These are phyloP conservation scores for Halichoeres trimaculatus DNA, from an alignment of 2,113 vertebrate genomes.

Conservation along the genomic window DNA sequence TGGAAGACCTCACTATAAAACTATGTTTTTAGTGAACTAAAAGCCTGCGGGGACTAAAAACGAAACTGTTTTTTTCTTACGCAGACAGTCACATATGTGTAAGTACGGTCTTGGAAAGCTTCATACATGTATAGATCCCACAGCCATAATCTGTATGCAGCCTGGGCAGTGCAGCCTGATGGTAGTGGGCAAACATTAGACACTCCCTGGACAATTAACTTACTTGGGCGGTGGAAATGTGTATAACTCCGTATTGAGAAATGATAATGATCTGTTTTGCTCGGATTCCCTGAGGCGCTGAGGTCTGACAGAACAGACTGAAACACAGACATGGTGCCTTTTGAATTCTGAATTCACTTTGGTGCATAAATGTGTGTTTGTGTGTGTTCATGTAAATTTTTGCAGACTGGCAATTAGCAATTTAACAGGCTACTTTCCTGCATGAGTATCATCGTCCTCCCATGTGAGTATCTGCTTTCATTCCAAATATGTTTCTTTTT, in stretches of 20 bases:
- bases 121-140: conserved; percentile 1
- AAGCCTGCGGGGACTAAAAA: too few relatives aligned
- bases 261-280: conserved; percentile 40
- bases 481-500: conserved; percentile 12
- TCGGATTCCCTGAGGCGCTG: conserved; percentile 9
- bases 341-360: not conserved
- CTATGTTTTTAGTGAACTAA: too few relatives aligned
- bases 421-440: conserved; percentile 2
- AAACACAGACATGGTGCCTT: not conserved
- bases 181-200: conserved; percentile 32
- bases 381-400: too few relatives aligned
- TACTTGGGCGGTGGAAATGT: conserved; percentile 20
- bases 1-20: too few relatives aligned
- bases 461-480: conserved; percentile 12
- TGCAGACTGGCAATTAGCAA: conserved; percentile 2
- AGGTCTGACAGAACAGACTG: not conserved
- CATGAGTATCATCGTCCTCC: not conserved
- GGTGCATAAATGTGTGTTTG: too few relatives aligned
- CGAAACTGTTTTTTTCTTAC: too few relatives aligned
- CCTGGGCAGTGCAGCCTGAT: conserved; percentile 20
- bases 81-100: too few relatives aligned
- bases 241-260: conserved; percentile 15
- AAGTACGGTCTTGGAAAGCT: too few relatives aligned
- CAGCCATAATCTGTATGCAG: conserved; percentile 18
- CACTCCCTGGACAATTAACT: conserved; percentile 11